Percentiles rank a stretch among this genome's conserved stretches.
Evolutionary conservation across 2,797 vertebrate genomes (phyloP).

Genomic region (Lagocephalus sceleratus): DNA sequence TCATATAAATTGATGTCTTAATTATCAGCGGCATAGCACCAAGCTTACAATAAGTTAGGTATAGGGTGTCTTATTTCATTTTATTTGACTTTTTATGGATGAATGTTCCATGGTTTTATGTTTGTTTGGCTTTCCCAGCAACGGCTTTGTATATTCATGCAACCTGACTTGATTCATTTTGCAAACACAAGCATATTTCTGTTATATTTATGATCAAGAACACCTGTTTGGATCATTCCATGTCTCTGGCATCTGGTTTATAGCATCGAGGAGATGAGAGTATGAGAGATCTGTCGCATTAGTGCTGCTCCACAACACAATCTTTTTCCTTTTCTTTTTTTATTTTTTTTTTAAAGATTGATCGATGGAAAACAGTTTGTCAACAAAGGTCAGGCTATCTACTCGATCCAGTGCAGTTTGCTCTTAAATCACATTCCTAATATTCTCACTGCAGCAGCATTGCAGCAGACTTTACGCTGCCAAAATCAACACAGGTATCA

Average conservation of each 20-base stretch:
- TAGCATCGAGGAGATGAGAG: slow-evolving; percentile 13
- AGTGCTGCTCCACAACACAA: slow-evolving; percentile 50
- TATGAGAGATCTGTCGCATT: slow-evolving; percentile 22
- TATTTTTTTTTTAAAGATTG: slow-evolving; percentile 7
- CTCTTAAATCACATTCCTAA: slow-evolving; percentile 37
- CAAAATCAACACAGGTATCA: background rate
- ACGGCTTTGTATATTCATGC: background rate
- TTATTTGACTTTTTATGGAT: too few relatives aligned
- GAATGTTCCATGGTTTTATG: too few relatives aligned
- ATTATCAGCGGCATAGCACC: too few relatives aligned
- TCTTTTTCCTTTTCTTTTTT: slow-evolving; percentile 9
- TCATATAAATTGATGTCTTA: too few relatives aligned
- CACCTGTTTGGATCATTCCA: too few relatives aligned
- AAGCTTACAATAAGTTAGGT: too few relatives aligned
- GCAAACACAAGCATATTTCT: slow-evolving; percentile 5
- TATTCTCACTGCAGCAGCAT: slow-evolving; percentile 1
- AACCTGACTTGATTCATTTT: background rate
- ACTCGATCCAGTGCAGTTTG: slow-evolving; percentile 29
- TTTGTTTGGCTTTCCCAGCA: too few relatives aligned
- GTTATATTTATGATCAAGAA: background rate
- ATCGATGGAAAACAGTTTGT: slow-evolving; percentile 42
- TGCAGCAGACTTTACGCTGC: background rate
- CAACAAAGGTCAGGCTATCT: slow-evolving; percentile 40
- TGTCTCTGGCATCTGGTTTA: background rate
- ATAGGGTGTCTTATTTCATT: too few relatives aligned